Base-by-base conservation (phyloP, 2,113 vertebrate species). In the Oryzias curvinotus region DNA sequence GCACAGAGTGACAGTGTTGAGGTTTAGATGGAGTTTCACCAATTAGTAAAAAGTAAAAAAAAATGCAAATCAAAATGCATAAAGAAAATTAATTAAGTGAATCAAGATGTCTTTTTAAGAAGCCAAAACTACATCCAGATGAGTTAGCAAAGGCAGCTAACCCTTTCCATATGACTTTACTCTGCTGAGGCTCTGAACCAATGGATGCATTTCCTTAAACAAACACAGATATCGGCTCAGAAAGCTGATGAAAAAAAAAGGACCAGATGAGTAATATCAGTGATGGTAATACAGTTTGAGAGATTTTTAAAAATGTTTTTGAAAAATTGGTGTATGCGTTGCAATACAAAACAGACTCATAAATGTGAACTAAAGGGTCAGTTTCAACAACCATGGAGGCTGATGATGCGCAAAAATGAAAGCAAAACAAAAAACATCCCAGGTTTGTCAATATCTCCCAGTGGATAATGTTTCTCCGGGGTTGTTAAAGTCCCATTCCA, bases 51-150 rank as follows among this genome's bases (percentile, higher is more conserved):
- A 67, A 59, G 58, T 43, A 65, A 68, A 71, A 67, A 50, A 84
- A 36, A 36, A 36, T 12, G 30, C 30, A 8, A 36, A 65, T 49
- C 57, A 51, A 17, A n/a, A 56, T 57, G 52, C 48, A 46, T 48
- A 10, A 26, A 61, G 57, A 41, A 72, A 58, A 80, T 67, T 62
- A 45, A 82, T 69, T 43, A 52, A 75, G 50, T 69, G 62, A 74
- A 77, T 52, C 64, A 76, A 81, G 73, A 86, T 83, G 72, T 73
- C 62, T 73, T 71, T 62, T 61, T 72, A 45, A 71, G 62, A 75
- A 86, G 54, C 78, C 62, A 65, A 85, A 83, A 83, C 65, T 70
- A 68, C 68, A 75, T 79, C 73, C 85, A 86, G 75, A 85, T 87
- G 83, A 84, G 68, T 25, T 63, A 62, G 51, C 23, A 30, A 23